These are phyloP conservation scores for Perizoma affinitatum DNA, from an alignment of 2,888 invertebrate species.

Conservation along the genomic window DNA sequence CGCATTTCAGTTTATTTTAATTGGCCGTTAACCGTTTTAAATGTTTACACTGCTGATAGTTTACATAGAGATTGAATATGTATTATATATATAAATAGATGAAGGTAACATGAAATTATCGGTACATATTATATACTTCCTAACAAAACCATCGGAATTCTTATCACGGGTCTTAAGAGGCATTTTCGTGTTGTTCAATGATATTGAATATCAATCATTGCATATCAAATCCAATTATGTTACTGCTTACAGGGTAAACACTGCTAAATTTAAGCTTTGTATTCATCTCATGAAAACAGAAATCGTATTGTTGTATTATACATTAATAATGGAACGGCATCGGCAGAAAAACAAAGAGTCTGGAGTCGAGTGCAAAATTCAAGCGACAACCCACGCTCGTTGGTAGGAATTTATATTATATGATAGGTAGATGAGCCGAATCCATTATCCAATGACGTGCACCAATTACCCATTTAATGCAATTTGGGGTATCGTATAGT, in stretches of 20 bases:
- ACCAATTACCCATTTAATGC: slow-evolving; percentile 83
- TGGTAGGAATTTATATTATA: slow-evolving; percentile 63
- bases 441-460: slow-evolving; percentile 83
- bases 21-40: slow-evolving; percentile 30
- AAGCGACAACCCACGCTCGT: slow-evolving; percentile 66
- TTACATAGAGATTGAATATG: slow-evolving; percentile 9
- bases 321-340: slow-evolving; percentile 66
- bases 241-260: slow-evolving; percentile 46
- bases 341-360: slow-evolving; percentile 69
- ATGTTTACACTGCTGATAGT: slow-evolving; percentile 22
- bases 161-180: slow-evolving; percentile 40
- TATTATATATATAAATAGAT: not conserved
- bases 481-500: slow-evolving; percentile 80
- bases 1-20: slow-evolving; percentile 37
- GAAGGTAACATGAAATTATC: not conserved
- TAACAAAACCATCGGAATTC: slow-evolving; percentile 27
- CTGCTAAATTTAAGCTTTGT: slow-evolving; percentile 58
- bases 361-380: slow-evolving; percentile 75
- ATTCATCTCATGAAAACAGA: slow-evolving; percentile 71
- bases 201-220: slow-evolving; percentile 39
- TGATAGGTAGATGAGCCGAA: slow-evolving; percentile 74
- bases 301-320: slow-evolving; percentile 70
- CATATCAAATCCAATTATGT: slow-evolving; percentile 36
- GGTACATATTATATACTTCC: not conserved
- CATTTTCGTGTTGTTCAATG: slow-evolving; percentile 30